Base-by-base conservation (phyloP, 1,140 invertebrate species). In the Drosophila virilis region DNA sequence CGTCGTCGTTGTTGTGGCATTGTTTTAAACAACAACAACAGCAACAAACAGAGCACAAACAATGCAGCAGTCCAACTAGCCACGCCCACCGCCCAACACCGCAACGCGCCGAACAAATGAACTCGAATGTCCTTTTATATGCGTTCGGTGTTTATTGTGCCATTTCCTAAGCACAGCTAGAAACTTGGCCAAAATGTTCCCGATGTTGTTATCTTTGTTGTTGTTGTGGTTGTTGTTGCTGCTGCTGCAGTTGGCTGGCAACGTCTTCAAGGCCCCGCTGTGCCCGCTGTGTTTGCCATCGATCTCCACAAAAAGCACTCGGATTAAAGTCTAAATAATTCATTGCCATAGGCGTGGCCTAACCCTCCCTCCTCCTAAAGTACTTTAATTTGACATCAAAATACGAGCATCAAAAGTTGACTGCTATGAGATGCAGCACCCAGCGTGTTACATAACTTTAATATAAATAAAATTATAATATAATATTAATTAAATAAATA, bases 121-220 rank as follows among this genome's bases (percentile, higher is more conserved):
- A 86, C 82, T 86, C 82, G 68, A 86, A 88, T 86, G 82, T 86
- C 83, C 83, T 86, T 73, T 86, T 86, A 88, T 88, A 86, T 86
- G 78, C 82, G 82, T 86, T 86, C 83, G 77, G 75, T 86, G 82
- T 86, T 88, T 86, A 88, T 88, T 86, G 82, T 88, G 78, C 76
- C 76, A 88, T 86, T 86, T 86, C 78, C 83, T 78, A 75, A 84
- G 60, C 82, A 62, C 65, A 72, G 50, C 78, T 81, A 86, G 70
- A 75, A 86, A 86, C 85, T 85, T 88, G 70, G 71, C 48, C 78
- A 66, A 82, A 77, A 82, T 61, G 22, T 50, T 73, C 22, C 22
- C 22, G 0, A 28, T 79, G 65, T 57, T 67, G 64, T 42, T 48
- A 22, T 61, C 74, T 0, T 17, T 1, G 17, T 17, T 17, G 17